Evolutionary conservation across 2,888 invertebrate genomes (phyloP).

Genomic region (Drosophila emarginata): DNA sequence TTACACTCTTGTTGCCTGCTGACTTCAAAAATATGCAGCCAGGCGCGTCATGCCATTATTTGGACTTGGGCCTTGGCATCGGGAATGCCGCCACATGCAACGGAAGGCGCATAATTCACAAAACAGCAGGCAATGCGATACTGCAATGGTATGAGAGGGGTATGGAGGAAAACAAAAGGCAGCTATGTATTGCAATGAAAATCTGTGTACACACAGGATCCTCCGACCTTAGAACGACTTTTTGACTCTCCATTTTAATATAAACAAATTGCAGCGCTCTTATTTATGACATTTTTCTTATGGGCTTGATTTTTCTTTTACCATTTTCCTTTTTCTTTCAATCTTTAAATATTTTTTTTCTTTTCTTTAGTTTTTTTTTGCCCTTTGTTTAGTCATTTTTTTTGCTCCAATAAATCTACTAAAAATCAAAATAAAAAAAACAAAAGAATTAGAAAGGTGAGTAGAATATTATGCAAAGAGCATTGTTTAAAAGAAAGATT

Average conservation of each 20-base stretch:
- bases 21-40: conserved; percentile 70
- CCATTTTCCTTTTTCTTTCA: conserved; percentile 12
- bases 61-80: conserved; percentile 44
- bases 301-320: conserved; percentile 13
- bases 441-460: too few species aligned
- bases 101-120: conserved; percentile 75
- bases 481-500: too few species aligned
- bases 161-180: background rate
- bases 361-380: background rate
- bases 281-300: conserved; percentile 68
- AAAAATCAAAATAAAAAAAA: background rate
- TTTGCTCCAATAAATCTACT: conserved; percentile 10
- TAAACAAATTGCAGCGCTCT: conserved; percentile 76
- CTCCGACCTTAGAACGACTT: conserved; percentile 45
- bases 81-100: conserved; percentile 68
- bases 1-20: conserved; percentile 39
- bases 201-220: conserved; percentile 51
- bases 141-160: conserved; percentile 1
- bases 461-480: too few species aligned
- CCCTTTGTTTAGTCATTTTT: background rate
- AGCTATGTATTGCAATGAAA: conserved; percentile 45
- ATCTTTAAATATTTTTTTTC: background rate
- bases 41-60: conserved; percentile 67
- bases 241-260: conserved; percentile 73
- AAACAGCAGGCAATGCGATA: conserved; percentile 64